Evolutionary conservation across 2,888 invertebrate species (phyloP).

Genomic region (Nowickia ferox): DNA sequence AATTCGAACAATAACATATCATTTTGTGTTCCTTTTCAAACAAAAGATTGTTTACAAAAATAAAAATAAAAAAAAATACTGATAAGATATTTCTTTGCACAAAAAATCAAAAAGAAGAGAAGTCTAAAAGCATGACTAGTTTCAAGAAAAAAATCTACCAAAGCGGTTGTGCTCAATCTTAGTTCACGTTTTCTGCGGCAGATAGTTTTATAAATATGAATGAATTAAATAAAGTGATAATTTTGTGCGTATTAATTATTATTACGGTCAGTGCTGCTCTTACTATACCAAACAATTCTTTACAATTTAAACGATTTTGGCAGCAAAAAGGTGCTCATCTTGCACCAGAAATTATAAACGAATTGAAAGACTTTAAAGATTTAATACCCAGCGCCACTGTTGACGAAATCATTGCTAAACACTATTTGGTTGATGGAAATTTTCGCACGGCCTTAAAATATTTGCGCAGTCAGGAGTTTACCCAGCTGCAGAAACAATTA

Average conservation of each 20-base stretch:
- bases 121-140: background rate
- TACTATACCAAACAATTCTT: background rate
- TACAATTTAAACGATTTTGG: background rate
- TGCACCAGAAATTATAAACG: conserved; percentile 78
- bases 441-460: conserved; percentile 77
- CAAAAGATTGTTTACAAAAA: background rate
- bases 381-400: conserved; percentile 76
- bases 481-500: conserved; percentile 72
- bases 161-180: background rate
- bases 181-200: background rate
- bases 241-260: background rate
- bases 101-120: background rate
- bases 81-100: conserved; percentile 9
- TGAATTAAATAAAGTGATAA: background rate
- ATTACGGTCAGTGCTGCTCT: background rate
- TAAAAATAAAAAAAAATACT: background rate
- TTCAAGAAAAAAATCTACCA: background rate
- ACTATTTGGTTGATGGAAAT: conserved; percentile 76
- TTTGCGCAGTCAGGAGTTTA: conserved; percentile 76
- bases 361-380: conserved; percentile 76
- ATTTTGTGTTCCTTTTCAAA: background rate
- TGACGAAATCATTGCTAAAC: conserved; percentile 77
- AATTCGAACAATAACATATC: too few species aligned
- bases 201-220: conserved; percentile 19
- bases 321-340: conserved; percentile 43